A percentile compares a stretch with the other conserved stretches of the same genome.
These are phyloP conservation scores for Rafetus swinhoei DNA, from an alignment of 2,113 vertebrate genomes.

Conservation along the genomic window DNA sequence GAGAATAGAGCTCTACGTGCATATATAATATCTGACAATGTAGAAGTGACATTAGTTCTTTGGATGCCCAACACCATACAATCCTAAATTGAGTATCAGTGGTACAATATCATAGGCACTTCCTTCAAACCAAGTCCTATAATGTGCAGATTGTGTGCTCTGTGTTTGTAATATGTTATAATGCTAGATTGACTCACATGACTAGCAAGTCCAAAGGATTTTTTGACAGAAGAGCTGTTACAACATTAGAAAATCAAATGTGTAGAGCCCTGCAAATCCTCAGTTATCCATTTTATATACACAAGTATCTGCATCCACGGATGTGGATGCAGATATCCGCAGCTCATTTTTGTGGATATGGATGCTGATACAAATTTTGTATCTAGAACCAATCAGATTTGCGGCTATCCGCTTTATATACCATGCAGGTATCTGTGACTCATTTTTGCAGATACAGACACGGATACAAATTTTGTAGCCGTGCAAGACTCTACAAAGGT, in stretches of 20 bases:
- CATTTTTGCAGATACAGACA: too few relatives aligned
- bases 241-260: background rate
- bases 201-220: background rate
- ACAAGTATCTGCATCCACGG: too few relatives aligned
- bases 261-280: too few relatives aligned
- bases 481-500: background rate
- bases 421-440: too few relatives aligned
- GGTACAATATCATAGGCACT: fast-evolving
- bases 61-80: background rate
- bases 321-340: too few relatives aligned
- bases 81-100: fast-evolving
- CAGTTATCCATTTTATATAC: too few relatives aligned
- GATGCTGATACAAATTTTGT: too few relatives aligned
- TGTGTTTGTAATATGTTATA: background rate
- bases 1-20: background rate
- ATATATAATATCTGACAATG: background rate
- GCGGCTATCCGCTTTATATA: too few relatives aligned
- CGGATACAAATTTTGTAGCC: too few relatives aligned
- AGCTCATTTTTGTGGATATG: too few relatives aligned
- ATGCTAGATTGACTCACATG: background rate
- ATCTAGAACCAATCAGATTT: too few relatives aligned
- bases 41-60: background rate
- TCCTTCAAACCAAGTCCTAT: background rate
- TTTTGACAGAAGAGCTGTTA: background rate
- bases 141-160: background rate